These are phyloP conservation scores for Microplitis manilae DNA, from an alignment of 2,888 invertebrate genomes.

Conservation along the genomic window DNA sequence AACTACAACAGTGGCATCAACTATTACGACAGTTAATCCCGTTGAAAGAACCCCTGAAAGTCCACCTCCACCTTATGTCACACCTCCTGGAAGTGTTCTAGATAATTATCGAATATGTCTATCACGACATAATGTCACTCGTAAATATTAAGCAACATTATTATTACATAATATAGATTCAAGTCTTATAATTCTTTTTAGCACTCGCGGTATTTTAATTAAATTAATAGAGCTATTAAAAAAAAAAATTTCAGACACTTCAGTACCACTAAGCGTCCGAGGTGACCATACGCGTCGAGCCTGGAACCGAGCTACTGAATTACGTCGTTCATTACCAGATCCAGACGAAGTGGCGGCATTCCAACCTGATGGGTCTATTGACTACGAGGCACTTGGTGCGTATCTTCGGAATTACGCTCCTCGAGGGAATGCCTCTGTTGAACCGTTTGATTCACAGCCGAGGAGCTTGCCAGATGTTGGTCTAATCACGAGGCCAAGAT, in stretches of 20 bases:
- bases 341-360: slow-evolving; percentile 37
- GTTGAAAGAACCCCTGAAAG: slow-evolving; percentile 58
- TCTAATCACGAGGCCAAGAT: slow-evolving; percentile 56
- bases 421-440: slow-evolving; percentile 29
- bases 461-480: slow-evolving; percentile 60
- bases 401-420: slow-evolving; percentile 57
- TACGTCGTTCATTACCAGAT: slow-evolving; percentile 53
- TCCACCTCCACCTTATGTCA: slow-evolving; percentile 69
- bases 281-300: slow-evolving; percentile 48
- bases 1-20: neutral
- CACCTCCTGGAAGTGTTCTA: slow-evolving; percentile 61
- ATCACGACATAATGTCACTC: slow-evolving; percentile 38
- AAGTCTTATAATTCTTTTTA: neutral
- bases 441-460: slow-evolving; percentile 58
- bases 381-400: slow-evolving; percentile 62
- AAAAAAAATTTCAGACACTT: slow-evolving; percentile 17
- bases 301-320: slow-evolving; percentile 52
- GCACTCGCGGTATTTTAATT: neutral
- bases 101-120: slow-evolving; percentile 49
- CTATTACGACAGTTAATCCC: slow-evolving; percentile 7
- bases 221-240: neutral
- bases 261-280: slow-evolving; percentile 38
- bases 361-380: slow-evolving; percentile 51
- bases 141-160: slow-evolving; percentile 31
- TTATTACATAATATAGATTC: neutral